phyloP scores from a whole-genome alignment of 1,140 invertebrate genomes.

The Conus ventricosus region DNA sequence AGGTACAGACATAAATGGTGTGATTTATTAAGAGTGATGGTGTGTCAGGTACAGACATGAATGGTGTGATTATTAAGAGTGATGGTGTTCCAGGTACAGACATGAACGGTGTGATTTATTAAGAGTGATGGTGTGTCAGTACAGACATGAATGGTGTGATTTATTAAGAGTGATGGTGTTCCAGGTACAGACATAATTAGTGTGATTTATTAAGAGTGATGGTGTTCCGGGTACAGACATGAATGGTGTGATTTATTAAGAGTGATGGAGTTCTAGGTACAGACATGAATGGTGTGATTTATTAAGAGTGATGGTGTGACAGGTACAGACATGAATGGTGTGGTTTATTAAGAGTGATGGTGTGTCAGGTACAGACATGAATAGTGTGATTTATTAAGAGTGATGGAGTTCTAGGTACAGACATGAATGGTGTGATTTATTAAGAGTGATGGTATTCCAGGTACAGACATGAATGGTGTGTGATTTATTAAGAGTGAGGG shows the following conservation, averaged over 20 bases:
- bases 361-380: neutral
- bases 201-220: neutral
- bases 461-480: neutral
- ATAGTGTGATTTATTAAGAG: neutral
- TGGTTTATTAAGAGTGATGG: neutral
- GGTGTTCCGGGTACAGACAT: constrained; percentile 15
- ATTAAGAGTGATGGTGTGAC: neutral
- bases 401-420: neutral
- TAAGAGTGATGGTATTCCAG: neutral
- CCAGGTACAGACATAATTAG: neutral
- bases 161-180: neutral
- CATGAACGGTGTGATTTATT: neutral
- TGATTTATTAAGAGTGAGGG: neutral
- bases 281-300: neutral
- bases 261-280: no score
- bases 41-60: constrained; percentile 16
- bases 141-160: neutral
- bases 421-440: constrained; percentile 3
- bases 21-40: neutral
- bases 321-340: neutral
- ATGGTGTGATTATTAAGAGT: no score
- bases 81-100: no score
- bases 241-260: no score
- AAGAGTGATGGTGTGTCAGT: neutral
- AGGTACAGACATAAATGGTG: neutral